Evolutionary conservation across 2,797 vertebrate species (phyloP), one percentile per base, ranked within the genome.

Genomic region (Hafferia zeledoni): DNA sequence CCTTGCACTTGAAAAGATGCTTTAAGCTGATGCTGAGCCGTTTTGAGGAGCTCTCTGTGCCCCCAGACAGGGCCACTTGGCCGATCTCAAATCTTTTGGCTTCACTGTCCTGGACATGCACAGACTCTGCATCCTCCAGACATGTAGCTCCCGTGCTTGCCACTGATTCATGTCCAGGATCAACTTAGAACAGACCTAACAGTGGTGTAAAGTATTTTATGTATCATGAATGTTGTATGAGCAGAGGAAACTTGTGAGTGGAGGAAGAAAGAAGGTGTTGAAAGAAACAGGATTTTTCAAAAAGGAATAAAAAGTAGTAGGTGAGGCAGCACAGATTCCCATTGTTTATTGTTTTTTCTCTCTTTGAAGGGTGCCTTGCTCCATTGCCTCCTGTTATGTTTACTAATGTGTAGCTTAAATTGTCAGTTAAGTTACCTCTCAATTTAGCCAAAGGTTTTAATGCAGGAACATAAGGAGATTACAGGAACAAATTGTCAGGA

Each of bases 381-480:
- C 49, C 4, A 1, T 7, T 76, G 35, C 31, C 46, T 88, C 55
- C 46, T 67, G 10, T 69, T 74, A 12, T 37, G 33, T 86, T 77
- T 84, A 28, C 30, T 84, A 46, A 90, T 9, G 33, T 52, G 33
- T 65, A 72, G 59, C 41, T 83, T 53, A 87, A 74, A 82, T n/a
- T 64, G 15, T 50, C 61, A 55, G 55, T 57, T 83, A 88, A 91
- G 65, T 4, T 5, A 92, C 71, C 52, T 80, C 78, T 85, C 84
- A 82, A 37, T 82, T 79, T 82, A 82, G 71, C 67, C 68, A 79
- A 84, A 61, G 37, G 28, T 87, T 95, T 95, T 90, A 30, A 77
- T 33, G 35, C 67, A 61, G 69, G 69, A 60, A 52, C 46, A 46
- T 65, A 69, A 83, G 68, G 39, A 65, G 65, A 70, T 93, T 82